Percentiles rank a stretch among this genome's conserved stretches.
Evolutionary conservation across 2,113 vertebrate genomes (phyloP).

Genomic region (Brienomyrus brachyistius): DNA sequence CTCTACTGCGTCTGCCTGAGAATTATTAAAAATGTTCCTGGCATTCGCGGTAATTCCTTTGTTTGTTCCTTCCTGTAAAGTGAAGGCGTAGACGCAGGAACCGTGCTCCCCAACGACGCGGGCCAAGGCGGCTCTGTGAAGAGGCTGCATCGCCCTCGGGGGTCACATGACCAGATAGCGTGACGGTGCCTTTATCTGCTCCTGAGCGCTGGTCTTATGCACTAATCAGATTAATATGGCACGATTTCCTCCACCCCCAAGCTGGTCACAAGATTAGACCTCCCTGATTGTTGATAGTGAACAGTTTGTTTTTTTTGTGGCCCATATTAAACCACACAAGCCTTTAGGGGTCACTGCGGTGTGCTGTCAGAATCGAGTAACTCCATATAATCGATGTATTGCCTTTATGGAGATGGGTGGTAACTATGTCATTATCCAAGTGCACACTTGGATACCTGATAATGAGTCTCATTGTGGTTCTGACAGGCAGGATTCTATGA

Average conservation of each 20-base stretch:
- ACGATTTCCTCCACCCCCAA: conserved; percentile 37
- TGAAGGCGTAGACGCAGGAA: neutral
- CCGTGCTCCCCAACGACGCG: neutral
- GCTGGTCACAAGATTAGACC: conserved; percentile 37
- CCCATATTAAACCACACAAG: neutral
- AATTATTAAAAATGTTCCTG: neutral
- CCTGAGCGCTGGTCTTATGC: conserved; percentile 29
- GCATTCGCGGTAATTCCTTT: neutral
- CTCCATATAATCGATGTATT: neutral
- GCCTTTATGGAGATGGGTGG: neutral
- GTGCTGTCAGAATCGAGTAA: neutral
- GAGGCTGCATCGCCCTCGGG: neutral
- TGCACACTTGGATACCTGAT: neutral
- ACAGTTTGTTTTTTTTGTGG: conserved; percentile 18
- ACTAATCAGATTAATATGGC: conserved; percentile 51
- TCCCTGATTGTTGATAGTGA: conserved; percentile 40
- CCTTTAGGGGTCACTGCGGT: neutral
- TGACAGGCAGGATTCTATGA: neutral
- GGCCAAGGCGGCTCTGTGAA: neutral
- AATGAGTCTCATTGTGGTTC: neutral
- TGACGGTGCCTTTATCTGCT: conserved; percentile 31
- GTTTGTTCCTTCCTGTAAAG: neutral
- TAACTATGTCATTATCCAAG: neutral
- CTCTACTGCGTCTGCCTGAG: neutral
- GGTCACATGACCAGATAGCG: conserved; percentile 26